A percentile compares a stretch with the other conserved stretches of the same genome.
phyloP scores from a whole-genome alignment of 2,113 vertebrate species.

The Cyanocitta stelleri region DNA sequence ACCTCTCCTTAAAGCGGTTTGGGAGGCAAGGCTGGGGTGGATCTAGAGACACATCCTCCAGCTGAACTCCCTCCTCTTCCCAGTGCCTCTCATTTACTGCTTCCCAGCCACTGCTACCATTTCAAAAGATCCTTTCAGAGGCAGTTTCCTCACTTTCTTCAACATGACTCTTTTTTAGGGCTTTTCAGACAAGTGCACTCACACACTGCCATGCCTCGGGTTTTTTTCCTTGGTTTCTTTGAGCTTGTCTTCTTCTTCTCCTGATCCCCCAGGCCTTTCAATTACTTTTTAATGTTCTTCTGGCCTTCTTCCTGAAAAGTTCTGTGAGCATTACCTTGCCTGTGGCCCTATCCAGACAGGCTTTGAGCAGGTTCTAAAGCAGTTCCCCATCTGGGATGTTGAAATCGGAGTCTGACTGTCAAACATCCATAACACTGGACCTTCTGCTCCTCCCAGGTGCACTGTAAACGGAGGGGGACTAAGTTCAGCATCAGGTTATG shows the following conservation, averaged over 20 bases:
- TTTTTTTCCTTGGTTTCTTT: constrained; percentile 33
- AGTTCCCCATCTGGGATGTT: neutral
- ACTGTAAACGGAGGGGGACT: neutral
- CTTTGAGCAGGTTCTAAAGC: neutral
- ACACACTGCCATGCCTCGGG: neutral
- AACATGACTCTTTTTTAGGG: neutral
- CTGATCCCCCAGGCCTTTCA: neutral
- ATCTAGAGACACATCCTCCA: neutral
- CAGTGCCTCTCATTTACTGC: neutral
- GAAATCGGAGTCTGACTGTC: neutral
- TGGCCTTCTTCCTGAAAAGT: constrained; percentile 22
- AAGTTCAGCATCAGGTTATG: neutral
- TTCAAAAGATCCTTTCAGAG: constrained; percentile 35
- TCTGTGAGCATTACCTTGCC: neutral
- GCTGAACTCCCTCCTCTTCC: neutral
- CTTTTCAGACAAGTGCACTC: constrained; percentile 10
- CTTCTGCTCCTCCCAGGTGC: neutral
- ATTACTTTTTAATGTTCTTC: constrained; percentile 41
- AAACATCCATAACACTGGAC: neutral
- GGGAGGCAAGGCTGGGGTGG: neutral
- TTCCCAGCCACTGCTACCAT: neutral
- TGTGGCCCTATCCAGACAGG: constrained; percentile 1
- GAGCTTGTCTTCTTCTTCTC: constrained; percentile 5
- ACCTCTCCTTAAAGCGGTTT: neutral
- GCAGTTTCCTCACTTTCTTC: constrained; percentile 1